Percentiles rank a stretch among this genome's conserved stretches.
phyloP scores from a whole-genome alignment of 1,140 invertebrate genomes.

The Eriosoma lanigerum region DNA sequence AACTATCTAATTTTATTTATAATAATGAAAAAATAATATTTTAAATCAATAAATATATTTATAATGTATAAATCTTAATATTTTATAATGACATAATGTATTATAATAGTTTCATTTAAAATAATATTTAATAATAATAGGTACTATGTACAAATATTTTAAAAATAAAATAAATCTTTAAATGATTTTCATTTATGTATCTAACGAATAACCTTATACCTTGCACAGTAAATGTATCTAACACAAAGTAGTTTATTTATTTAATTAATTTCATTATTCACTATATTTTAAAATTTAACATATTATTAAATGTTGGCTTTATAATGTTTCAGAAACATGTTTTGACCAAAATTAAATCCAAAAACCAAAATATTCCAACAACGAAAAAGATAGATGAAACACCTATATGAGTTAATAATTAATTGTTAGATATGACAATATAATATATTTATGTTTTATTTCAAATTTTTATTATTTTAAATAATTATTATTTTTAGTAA shows the following conservation, averaged over 20 bases:
- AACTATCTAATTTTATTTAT: background rate
- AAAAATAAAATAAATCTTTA: too few relatives aligned
- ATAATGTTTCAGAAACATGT: slow-evolving; percentile 14
- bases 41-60: background rate
- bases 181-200: too few relatives aligned
- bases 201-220: too few relatives aligned
- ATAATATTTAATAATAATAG: too few relatives aligned
- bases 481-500: background rate
- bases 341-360: background rate
- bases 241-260: too few relatives aligned
- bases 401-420: background rate
- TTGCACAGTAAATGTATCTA: too few relatives aligned
- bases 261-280: background rate
- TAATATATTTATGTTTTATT: background rate
- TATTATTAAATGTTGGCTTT: background rate
- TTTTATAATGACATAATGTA: background rate
- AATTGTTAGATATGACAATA: slow-evolving; percentile 3
- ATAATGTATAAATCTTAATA: background rate
- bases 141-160: too few relatives aligned
- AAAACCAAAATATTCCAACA: background rate
- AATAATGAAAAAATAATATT: background rate
- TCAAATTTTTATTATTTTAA: background rate
- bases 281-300: background rate
- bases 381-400: background rate
- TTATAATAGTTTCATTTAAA: background rate